Evolutionary conservation across 2,888 invertebrate genomes (phyloP).

Genomic region (Noctua comes): DNA sequence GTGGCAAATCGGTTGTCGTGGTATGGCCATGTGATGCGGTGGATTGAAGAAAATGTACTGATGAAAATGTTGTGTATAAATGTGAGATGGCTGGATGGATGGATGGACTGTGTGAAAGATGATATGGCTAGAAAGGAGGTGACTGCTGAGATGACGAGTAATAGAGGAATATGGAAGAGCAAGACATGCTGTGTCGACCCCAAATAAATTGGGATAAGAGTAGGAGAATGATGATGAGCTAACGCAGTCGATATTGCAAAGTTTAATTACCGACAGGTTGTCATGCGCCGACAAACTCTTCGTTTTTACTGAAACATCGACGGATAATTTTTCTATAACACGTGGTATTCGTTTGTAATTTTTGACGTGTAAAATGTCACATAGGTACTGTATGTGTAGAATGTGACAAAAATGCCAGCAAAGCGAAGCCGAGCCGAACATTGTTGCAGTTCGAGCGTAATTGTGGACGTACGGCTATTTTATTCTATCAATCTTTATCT

Average conservation of each 20-base stretch:
- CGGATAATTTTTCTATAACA: neutral
- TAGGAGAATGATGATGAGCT: neutral
- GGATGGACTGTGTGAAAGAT: neutral
- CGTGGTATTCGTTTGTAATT: neutral
- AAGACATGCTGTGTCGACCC: neutral
- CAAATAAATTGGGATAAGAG: neutral
- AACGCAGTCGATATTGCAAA: neutral
- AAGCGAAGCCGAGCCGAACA: neutral
- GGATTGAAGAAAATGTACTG: neutral
- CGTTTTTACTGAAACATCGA: neutral
- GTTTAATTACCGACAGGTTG: neutral
- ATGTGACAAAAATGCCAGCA: slow-evolving; percentile 16
- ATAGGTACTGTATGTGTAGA: slow-evolving; percentile 1
- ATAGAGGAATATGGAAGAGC: neutral
- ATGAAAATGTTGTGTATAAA: neutral
- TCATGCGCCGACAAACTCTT: neutral
- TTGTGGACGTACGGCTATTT: too few relatives aligned
- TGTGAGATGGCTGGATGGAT: neutral
- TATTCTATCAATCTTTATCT: too few relatives aligned
- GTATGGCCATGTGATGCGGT: neutral
- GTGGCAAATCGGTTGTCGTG: neutral
- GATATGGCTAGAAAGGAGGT: neutral
- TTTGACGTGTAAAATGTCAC: neutral
- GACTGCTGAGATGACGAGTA: neutral
- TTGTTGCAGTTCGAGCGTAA: neutral